Conservation (phyloP, 2,797 vertebrate genomes). For the Ctenopoma multispine region DNA sequence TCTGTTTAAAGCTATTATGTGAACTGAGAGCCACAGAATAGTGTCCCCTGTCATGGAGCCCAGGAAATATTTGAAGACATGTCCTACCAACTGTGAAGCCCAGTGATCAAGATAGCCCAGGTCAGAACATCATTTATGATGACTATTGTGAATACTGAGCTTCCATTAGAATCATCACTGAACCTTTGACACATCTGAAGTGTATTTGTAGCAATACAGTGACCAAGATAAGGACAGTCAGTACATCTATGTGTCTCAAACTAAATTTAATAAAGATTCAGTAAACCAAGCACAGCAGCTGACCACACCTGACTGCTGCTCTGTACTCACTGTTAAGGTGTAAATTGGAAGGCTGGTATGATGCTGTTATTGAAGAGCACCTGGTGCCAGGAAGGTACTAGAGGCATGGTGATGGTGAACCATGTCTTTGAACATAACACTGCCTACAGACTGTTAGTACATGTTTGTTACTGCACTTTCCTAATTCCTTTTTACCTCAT, state of each 20-base stretch:
- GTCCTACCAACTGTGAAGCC: no score
- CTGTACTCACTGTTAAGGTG: constrained; percentile 4
- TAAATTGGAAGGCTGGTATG: not conserved
- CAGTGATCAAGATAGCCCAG: no score
- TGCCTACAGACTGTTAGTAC: not conserved
- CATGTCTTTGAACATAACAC: not conserved
- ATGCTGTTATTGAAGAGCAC: not conserved
- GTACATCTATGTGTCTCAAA: not conserved
- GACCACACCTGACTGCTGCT: not conserved
- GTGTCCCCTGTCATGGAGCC: no score
- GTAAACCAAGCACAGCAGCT: not conserved
- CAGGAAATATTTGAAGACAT: no score
- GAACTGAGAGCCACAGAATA: no score
- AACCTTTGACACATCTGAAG: no score
- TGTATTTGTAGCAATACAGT: not conserved
- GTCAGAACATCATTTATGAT: no score
- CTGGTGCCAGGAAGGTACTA: not conserved
- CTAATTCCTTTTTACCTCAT: no score
- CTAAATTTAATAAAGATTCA: not conserved
- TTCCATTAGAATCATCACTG: no score
- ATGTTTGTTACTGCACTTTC: not conserved
- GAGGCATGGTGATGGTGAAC: not conserved
- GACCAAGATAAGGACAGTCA: not conserved
- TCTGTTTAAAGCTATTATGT: no score
- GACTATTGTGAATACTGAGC: no score